Base-by-base conservation (phyloP, 2,797 vertebrate species). In the Echeneis naucrates region DNA sequence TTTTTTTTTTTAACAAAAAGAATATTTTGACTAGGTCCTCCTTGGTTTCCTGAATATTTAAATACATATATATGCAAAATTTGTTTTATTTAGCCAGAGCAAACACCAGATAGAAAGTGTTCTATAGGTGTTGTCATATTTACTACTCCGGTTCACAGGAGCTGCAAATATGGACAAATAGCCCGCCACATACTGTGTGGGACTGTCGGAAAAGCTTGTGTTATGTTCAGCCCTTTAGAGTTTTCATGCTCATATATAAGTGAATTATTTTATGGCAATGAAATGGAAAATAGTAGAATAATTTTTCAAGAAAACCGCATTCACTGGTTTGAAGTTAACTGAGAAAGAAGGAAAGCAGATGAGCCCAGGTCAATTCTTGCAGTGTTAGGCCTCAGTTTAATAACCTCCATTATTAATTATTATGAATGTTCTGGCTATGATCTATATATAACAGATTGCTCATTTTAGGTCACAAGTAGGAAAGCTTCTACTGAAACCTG, bases 391-490 rank as follows among this genome's bases (percentile, higher is more conserved):
- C 42, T 64, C 24, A 54, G 40, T 17, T 8, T 61, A 52, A 70
- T 23, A 24, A 48, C 32, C 26, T 14, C 35, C 8, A 30, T n/a
- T n/a, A n/a, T n/a, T 45, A 17, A 51, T 51, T 35, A 21, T 40
- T 44, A 42, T 19, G 14, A 4, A 12, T 10, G 23, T 53, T 37
- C 24, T 38, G 32, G 19, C 47, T 27, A 27, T 26, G 0, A 14
- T 56, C 13, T 30, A 21, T 23, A 23, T 21, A 14, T 2, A 45
- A 37, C 8, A 21, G 3, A n/a, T 58, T 17, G 27, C 65, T 87
- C 24, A 79, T 83, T 89, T 80, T 32, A 73, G 45, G 57, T n/a
- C 63, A 79, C 38, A 16, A 54, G 68, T 82, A 58, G 80, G 68
- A 80, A 83, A 67, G 63, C 59, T 61, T 77, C 68, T 24, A 50